Percentiles rank a stretch among this genome's conserved stretches.
Conservation (phyloP, 2,888 invertebrate species). For the Phyto melanocephala region DNA sequence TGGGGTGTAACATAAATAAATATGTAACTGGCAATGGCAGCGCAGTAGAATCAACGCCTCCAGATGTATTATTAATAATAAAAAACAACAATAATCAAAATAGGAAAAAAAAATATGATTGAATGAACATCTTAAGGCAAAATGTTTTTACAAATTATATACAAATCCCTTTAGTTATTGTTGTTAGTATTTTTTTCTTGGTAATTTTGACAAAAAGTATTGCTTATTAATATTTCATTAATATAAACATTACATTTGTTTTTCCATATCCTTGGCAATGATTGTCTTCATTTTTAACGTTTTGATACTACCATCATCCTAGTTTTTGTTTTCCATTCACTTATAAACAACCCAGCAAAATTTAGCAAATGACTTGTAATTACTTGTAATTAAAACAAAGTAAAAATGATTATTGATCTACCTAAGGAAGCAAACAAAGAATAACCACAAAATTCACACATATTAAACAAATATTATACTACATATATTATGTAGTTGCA, state of each 20-base stretch:
- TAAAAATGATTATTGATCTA: no score
- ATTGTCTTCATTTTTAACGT: neutral
- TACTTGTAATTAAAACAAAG: no score
- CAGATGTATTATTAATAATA: neutral
- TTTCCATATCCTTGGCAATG: neutral
- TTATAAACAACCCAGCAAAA: no score
- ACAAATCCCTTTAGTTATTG: neutral
- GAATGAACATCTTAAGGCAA: slow-evolving; percentile 2
- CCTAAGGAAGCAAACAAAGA: no score
- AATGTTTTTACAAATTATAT: slow-evolving; percentile 1
- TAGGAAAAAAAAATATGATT: neutral
- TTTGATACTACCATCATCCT: no score
- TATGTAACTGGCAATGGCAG: neutral
- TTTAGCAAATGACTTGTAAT: no score
- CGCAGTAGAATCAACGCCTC: neutral
- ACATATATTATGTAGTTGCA: no score
- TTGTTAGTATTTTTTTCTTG: neutral
- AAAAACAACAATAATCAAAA: neutral
- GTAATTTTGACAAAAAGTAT: slow-evolving; percentile 7
- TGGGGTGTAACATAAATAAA: no score
- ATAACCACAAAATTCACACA: no score
- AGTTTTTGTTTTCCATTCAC: no score
- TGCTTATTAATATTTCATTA: neutral
- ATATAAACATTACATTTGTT: neutral
- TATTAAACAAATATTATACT: no score